phyloP scores from a whole-genome alignment of 2,797 vertebrate species.

The Tauraco hartlaubi region DNA sequence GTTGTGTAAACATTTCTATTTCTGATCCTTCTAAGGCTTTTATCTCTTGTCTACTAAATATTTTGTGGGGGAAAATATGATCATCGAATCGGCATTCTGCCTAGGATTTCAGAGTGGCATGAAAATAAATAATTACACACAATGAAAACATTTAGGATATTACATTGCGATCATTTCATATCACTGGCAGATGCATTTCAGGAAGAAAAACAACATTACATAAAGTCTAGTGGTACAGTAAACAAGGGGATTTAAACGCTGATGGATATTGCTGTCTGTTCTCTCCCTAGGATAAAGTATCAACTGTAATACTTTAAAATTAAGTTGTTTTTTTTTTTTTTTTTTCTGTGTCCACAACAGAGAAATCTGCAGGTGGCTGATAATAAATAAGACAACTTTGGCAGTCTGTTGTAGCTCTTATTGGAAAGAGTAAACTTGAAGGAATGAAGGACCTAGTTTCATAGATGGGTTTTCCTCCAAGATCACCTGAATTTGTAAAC shows the following conservation, averaged over 20 bases:
- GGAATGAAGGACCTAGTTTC: neutral
- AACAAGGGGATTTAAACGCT: slow-evolving; percentile 73
- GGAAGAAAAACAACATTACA: slow-evolving; percentile 64
- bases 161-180: slow-evolving; percentile 69
- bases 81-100: slow-evolving; percentile 72
- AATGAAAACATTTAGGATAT: slow-evolving; percentile 75
- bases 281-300: slow-evolving; percentile 8
- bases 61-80: slow-evolving; percentile 59
- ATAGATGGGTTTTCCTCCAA: neutral
- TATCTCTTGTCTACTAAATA: slow-evolving; percentile 61
- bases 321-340: neutral
- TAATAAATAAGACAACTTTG: neutral
- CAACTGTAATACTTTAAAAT: slow-evolving; percentile 27
- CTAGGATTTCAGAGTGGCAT: slow-evolving; percentile 73
- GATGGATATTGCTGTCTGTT: neutral
- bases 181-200: slow-evolving; percentile 58
- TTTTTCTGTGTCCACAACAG: neutral
- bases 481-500: neutral
- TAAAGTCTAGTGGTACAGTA: slow-evolving; percentile 64
- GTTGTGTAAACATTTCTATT: slow-evolving; percentile 72
- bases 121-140: slow-evolving; percentile 75
- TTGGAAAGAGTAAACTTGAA: neutral
- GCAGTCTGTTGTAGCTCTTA: neutral
- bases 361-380: neutral
- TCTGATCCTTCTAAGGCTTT: slow-evolving; percentile 72